A percentile compares a stretch with the other conserved stretches of the same genome.
Evolutionary conservation across 1,140 invertebrate species (phyloP).

Genomic region (Myzus persicae): DNA sequence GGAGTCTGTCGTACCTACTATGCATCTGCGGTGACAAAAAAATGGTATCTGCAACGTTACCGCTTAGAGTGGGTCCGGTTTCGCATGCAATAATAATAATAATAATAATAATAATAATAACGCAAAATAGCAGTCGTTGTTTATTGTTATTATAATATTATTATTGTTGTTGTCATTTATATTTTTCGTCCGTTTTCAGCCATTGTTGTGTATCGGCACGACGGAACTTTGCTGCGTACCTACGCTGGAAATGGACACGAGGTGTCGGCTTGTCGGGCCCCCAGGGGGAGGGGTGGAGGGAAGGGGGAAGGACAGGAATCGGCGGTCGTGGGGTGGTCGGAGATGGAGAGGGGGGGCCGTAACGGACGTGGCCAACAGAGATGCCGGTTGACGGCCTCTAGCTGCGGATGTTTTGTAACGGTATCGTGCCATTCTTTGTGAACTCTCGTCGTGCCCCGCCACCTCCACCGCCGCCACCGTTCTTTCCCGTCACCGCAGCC

Average conservation of each 20-base stretch:
- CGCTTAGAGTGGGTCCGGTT: background rate
- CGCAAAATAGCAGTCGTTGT: background rate
- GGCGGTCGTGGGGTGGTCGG: background rate
- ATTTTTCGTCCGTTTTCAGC: background rate
- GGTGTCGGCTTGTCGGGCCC: background rate
- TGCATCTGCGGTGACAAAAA: background rate
- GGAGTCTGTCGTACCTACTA: background rate
- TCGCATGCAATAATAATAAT: background rate
- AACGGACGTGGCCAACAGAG: conserved; percentile 58
- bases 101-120: background rate
- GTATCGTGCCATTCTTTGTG: conserved; percentile 59
- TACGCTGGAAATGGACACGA: conserved; percentile 30
- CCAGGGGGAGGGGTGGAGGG: background rate
- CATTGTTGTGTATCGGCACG: background rate
- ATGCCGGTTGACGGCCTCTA: conserved; percentile 59
- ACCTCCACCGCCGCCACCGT: background rate
- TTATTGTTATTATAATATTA: background rate
- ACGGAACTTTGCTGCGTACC: background rate
- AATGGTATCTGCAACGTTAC: background rate
- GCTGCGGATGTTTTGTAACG: conserved; percentile 57
- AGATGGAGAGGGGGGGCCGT: background rate
- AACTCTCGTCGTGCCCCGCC: conserved; percentile 54
- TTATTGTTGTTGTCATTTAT: background rate
- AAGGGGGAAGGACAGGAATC: background rate
- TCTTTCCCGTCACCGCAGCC: conserved; percentile 31